Evolutionary conservation across 2,888 invertebrate genomes (phyloP), one percentile per base, ranked within the genome.

Genomic region (Drosophila mettleri): DNA sequence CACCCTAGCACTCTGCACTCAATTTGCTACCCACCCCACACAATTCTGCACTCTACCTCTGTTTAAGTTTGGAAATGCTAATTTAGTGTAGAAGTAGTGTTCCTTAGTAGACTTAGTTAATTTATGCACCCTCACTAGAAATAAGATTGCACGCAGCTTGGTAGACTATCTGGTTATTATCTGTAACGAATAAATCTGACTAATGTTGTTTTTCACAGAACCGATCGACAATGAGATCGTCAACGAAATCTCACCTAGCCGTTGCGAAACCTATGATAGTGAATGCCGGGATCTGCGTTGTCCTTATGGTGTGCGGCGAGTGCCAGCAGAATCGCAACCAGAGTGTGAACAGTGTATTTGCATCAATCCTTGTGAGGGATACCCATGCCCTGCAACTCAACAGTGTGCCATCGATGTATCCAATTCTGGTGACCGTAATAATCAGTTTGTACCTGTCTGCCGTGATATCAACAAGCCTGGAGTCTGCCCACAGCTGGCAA

Each of bases 301-400:
- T 91, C 94, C 95, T 5, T 96, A 95, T 87, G 97, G 97, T 8
- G 92, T 95, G 2, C 94, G 95, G 62, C 94, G 95, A 22, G 94
- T 93, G 73, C 93, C 94, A 0, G 94, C 66, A 2, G 94, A 86
- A 84, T 92, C 54, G 90, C 83, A 93, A 43, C 94, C 95, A 41
- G 84, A 87, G 39, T 97, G 97, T 91, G 94, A 94, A 71, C 93
- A 94, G 36, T 98, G 97, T 91, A 93, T 94, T 33, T 96, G 96
- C 85, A 93, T 94, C 52, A 94, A 97, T 92, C 97, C 97, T 0
- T 98, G 98, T 89, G 93, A 93, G 34, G 90, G 90, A 9, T 91
- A 93, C 57, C 71, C 88, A 9, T 97, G 97, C 85, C 93, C 94
- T 0, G 93, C 93, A 10, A 94, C 93, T 18, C 94, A 95, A 59